phyloP scores from a whole-genome alignment of 2,113 vertebrate genomes.

The Talpa occidentalis region DNA sequence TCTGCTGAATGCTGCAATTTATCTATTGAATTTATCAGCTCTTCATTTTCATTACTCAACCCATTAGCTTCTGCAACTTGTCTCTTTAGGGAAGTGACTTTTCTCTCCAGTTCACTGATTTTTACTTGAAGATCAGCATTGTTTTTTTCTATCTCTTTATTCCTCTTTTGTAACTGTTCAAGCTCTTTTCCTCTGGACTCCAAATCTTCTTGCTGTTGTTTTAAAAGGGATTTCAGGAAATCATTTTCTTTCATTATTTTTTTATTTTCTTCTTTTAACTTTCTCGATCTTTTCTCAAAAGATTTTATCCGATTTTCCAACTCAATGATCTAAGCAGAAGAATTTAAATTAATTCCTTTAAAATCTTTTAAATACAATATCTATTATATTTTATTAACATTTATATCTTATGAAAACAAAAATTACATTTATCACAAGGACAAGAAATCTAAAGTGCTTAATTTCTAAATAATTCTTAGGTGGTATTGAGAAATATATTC shows the following conservation, averaged over 20 bases:
- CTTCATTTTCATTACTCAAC: slow-evolving; percentile 83
- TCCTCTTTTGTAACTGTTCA: slow-evolving; percentile 78
- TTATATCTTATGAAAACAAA: slow-evolving; percentile 74
- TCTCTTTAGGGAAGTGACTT: slow-evolving; percentile 84
- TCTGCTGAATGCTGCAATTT: slow-evolving; percentile 87
- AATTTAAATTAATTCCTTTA: slow-evolving; percentile 57
- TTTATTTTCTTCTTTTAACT: slow-evolving; percentile 88
- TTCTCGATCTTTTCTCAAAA: slow-evolving; percentile 88
- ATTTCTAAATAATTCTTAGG: slow-evolving; percentile 81
- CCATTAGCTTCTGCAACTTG: slow-evolving; percentile 84
- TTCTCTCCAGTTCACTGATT: slow-evolving; percentile 85
- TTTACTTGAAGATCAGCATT: slow-evolving; percentile 83
- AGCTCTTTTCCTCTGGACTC: slow-evolving; percentile 83
- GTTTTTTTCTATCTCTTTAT: slow-evolving; percentile 83
- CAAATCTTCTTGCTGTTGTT: slow-evolving; percentile 84
- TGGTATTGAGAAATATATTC: slow-evolving; percentile 78
- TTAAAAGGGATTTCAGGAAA: slow-evolving; percentile 87
- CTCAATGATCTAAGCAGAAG: slow-evolving; percentile 87
- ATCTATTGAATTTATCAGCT: slow-evolving; percentile 86
- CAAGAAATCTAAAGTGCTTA: slow-evolving; percentile 77
- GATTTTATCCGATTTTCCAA: slow-evolving; percentile 88
- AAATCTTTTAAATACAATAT: slow-evolving; percentile 38
- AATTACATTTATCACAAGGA: slow-evolving; percentile 77
- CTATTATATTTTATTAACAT: slow-evolving; percentile 26
- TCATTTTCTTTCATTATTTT: slow-evolving; percentile 85